Conservation (phyloP, 2,113 vertebrate species). For the Anthoscopus minutus region DNA sequence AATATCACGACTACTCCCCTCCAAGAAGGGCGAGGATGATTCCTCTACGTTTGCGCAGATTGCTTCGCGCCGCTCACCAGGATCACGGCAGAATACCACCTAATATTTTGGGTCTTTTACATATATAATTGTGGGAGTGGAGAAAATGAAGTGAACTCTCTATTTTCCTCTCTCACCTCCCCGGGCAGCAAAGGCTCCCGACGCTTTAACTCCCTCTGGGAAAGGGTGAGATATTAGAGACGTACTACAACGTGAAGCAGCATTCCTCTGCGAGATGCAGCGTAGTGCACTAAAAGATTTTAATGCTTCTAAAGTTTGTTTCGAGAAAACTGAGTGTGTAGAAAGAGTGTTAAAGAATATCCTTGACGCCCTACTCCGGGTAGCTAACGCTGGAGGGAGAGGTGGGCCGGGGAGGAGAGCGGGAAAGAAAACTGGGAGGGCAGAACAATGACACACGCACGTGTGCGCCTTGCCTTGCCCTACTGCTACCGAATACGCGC, state of each 20-base stretch:
- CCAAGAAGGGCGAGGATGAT: accelerated
- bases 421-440: accelerated
- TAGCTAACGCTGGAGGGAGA: accelerated
- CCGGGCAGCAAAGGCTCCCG: neutral
- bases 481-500: neutral
- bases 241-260: neutral
- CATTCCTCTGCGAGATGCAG: neutral
- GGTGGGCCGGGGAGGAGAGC: accelerated
- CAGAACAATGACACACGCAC: neutral
- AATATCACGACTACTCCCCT: neutral
- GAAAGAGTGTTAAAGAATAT: accelerated
- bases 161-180: neutral
- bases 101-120: neutral
- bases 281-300: accelerated
- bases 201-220: neutral
- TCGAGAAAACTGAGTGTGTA: accelerated
- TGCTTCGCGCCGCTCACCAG: neutral
- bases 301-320: accelerated
- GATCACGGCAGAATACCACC: neutral
- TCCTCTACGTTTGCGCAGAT: neutral
- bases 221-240: accelerated
- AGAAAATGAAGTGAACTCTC: neutral
- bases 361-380: accelerated
- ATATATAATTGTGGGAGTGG: accelerated
- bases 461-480: neutral